Base-by-base conservation (phyloP, 2,797 vertebrate species). In the Benthosema pterotum region DNA sequence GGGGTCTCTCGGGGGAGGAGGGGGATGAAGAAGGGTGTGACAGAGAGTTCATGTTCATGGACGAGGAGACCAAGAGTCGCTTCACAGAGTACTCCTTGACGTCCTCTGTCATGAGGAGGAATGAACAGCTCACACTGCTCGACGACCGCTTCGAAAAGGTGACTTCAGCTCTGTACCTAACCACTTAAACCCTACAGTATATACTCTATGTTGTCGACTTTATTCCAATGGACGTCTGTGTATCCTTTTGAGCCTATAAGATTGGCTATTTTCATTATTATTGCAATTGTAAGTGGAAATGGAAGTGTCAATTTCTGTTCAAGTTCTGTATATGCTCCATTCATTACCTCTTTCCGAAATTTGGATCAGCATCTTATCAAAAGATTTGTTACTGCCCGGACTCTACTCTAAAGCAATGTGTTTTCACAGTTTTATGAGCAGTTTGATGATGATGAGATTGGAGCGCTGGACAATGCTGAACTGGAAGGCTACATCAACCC, bases 61-160 rank as follows among this genome's bases (percentile, higher is more conserved):
- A 97, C 46, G 97, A 98, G 61, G 98, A 99, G 88, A 98, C 96
- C 0, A 96, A 87, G 90, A 98, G 95, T 79, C 96, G 95, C 18
- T 99, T 99, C 88, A 98, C 98, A 0, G 95, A 97, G 2, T 98
- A 99, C 84, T 99, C 98, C 0, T 76, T 99, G 87, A 92, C 95
- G 0, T 99, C 98, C 11, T 98, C 97, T 0, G 93, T 98, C 60
- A 97, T 99, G 90, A 93, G 94, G 79, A 94, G 98, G 72, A 99
- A 96, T 64, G 94, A 98, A 48, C 97, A 99, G 81, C 91, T 99
- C 74, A 93, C 91, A 0, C 89, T 99, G 13, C 91, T 98, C 64
- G 98, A 99, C 71, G 96, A 98, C 77, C 94, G 96, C 42, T 99
- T 99, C 70, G 96, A 99, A 75, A 97, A 97, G 95, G 95, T 95